Evolutionary conservation across 2,797 vertebrate species (phyloP).

Genomic region (Oophaga sylvatica): DNA sequence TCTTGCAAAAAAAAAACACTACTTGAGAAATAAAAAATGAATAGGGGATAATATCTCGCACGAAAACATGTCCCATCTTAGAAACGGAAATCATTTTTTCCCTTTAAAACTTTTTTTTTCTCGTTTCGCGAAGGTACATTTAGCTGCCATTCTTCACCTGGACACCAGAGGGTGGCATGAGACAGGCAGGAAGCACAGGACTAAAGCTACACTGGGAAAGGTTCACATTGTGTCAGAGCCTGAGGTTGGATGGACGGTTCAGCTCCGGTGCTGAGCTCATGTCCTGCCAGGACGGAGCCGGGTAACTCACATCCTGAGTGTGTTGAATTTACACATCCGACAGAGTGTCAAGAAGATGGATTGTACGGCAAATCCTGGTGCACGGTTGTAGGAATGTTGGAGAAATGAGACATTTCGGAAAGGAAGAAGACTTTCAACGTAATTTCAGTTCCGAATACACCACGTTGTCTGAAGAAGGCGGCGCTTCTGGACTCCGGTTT

Average conservation of each 20-base stretch:
- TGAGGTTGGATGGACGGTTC: no score
- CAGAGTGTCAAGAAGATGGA: background rate
- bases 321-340: background rate
- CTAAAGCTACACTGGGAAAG: background rate
- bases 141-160: constrained; percentile 23
- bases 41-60: background rate
- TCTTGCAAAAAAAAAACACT: background rate
- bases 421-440: background rate
- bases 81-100: background rate
- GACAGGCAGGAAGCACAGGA: background rate
- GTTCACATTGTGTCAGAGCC: background rate
- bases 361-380: background rate
- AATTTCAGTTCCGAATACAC: constrained; percentile 27
- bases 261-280: background rate
- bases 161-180: constrained; percentile 1
- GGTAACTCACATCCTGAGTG: background rate
- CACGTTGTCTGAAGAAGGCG: background rate
- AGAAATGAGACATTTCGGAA: background rate
- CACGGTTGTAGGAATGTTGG: background rate
- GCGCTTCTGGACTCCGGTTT: background rate
- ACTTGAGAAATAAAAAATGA: background rate
- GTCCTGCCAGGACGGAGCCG: background rate
- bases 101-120: background rate
- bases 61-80: background rate
- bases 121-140: background rate